Conservation (phyloP, 2,113 vertebrate species). For the Procavia capensis region DNA sequence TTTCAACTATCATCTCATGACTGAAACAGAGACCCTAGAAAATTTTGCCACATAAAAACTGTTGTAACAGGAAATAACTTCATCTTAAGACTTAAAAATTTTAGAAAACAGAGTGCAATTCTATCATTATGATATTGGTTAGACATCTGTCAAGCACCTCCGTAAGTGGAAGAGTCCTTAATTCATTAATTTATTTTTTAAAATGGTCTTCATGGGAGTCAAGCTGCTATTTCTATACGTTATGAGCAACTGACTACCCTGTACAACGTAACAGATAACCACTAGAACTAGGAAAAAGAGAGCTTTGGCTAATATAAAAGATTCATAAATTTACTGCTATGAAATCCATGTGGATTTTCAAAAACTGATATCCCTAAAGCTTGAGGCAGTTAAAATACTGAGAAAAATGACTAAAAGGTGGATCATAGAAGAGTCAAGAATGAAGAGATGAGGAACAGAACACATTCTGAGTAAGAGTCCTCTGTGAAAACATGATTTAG, state of each 20-base stretch:
- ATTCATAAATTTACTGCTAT: background rate
- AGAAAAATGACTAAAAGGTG: background rate
- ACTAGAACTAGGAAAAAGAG: background rate
- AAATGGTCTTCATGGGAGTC: background rate
- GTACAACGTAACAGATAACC: background rate
- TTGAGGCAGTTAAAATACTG: background rate
- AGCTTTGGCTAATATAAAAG: background rate
- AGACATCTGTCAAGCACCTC: background rate
- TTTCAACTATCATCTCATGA: background rate
- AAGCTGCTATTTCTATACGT: background rate
- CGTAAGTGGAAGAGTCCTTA: background rate
- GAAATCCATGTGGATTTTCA: background rate
- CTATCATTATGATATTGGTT: background rate
- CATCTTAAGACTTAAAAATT: background rate
- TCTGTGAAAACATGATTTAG: background rate
- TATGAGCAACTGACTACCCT: background rate
- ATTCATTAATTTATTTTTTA: background rate
- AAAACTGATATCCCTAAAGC: background rate
- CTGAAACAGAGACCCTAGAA: background rate
- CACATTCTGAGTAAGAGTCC: background rate
- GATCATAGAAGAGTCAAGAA: background rate
- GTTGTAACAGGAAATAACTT: background rate
- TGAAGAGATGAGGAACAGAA: background rate
- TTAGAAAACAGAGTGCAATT: background rate
- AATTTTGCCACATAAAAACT: background rate